These are phyloP conservation scores for Acronicta aceris DNA, from an alignment of 2,888 invertebrate genomes.

Conservation along the genomic window DNA sequence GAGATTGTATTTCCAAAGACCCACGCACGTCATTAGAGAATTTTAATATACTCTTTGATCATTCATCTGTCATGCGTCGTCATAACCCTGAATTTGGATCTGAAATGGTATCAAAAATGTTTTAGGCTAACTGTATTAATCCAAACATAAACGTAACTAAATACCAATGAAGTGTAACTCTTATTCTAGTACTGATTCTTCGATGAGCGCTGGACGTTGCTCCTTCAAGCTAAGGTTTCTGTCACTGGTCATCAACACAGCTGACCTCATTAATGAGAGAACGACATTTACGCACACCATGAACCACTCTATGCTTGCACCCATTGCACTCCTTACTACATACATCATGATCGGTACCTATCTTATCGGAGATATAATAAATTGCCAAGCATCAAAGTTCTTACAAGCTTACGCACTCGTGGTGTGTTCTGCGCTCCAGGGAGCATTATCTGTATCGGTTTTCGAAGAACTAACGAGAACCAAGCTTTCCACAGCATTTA, in stretches of 20 bases:
- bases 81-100: background rate
- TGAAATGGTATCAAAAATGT: constrained; percentile 3
- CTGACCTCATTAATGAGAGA: constrained; percentile 76
- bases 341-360: constrained; percentile 70
- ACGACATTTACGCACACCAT: constrained; percentile 65
- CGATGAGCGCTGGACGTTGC: constrained; percentile 68
- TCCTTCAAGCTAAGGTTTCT: constrained; percentile 71
- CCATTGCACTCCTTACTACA: constrained; percentile 71
- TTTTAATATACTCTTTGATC: too few species aligned
- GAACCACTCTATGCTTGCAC: constrained; percentile 73
- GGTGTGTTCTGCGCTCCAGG: constrained; percentile 65
- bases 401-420: constrained; percentile 72
- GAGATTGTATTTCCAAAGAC: background rate
- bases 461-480: constrained; percentile 28
- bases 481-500: constrained; percentile 52
- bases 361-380: constrained; percentile 56
- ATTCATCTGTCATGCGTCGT: constrained; percentile 6
- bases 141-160: background rate
- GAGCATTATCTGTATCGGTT: constrained; percentile 39
- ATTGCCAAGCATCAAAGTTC: constrained; percentile 65
- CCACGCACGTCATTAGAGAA: too few species aligned
- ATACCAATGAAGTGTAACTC: constrained; percentile 61
- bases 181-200: constrained; percentile 30
- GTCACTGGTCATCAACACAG: constrained; percentile 73
- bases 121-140: constrained; percentile 6